Evolutionary conservation across 1,140 invertebrate species (phyloP), one percentile per base, ranked within the genome.

Genomic region (Pseudobourletiella spinata): DNA sequence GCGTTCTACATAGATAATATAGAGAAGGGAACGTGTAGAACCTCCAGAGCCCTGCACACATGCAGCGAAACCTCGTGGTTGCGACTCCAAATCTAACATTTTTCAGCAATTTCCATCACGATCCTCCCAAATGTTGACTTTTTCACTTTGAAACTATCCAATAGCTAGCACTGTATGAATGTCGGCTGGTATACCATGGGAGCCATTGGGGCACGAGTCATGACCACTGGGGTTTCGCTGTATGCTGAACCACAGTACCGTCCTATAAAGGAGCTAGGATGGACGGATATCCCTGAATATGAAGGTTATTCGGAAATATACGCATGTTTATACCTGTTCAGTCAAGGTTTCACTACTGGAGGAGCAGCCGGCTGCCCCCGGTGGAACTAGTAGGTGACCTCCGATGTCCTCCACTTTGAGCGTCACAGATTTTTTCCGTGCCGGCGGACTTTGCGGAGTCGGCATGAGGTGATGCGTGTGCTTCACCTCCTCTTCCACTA

Each of bases 341-440:
- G 68, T 70, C 14, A 70, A 46, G 1, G 68, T 70, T 59, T 70
- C 68, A 50, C 65, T 69, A 43, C 64, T 66, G 15, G 54, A 30
- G 3, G 65, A 65, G 32, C 42, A 57, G 22, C 57, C 61, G 25
- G 35, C 67, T 4, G 39, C 64, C 16, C 68, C 68, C n/a, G 68
- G 61, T 29, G 68, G 68, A 43, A 67, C 68, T 3, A 67, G 59
- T 29, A 70, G 51, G 57, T 70, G 65, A 22, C 68, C 65, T 25
- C 68, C 62, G 18, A 70, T 63, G 32, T 70, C 68, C 44, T 70
- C 68, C 1, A 70, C 64, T 44, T 55, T 55, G 11, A 70, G 55
- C 2, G 68, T 70, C 14, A 70, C 68, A n/a, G 65, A 67, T 43
- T 70, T 70, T 52, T 70, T 70, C 25, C 68, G 29, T 1, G 65